phyloP scores from a whole-genome alignment of 1,140 invertebrate species.

The Drosophila sturtevanti region DNA sequence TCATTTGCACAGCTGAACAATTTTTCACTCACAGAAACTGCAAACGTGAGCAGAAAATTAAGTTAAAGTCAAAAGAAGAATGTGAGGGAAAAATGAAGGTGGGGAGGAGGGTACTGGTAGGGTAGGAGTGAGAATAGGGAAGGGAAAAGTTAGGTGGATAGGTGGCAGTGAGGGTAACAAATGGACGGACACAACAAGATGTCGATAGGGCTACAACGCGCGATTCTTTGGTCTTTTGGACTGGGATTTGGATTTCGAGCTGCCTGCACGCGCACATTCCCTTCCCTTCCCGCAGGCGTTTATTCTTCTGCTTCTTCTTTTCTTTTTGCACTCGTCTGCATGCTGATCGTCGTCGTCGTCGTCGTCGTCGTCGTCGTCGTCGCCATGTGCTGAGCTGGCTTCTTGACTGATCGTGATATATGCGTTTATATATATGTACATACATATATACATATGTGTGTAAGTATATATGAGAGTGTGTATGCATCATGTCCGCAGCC shows the following conservation, averaged over 20 bases:
- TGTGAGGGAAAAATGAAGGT: too few species aligned
- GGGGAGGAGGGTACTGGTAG: too few species aligned
- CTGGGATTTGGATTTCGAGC: conserved; percentile 69
- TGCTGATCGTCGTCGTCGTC: conserved; percentile 48
- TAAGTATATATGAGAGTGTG: not conserved
- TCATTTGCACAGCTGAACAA: conserved; percentile 74
- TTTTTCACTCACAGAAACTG: conserved; percentile 73
- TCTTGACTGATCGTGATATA: conserved; percentile 75
- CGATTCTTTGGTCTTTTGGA: conserved; percentile 33
- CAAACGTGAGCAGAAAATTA: conserved; percentile 81
- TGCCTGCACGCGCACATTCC: conserved; percentile 65
- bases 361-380: conserved; percentile 40
- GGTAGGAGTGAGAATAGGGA: too few species aligned
- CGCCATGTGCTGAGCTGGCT: conserved; percentile 73
- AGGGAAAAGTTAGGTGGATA: too few species aligned
- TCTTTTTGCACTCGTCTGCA: conserved; percentile 59
- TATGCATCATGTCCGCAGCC: conserved; percentile 12
- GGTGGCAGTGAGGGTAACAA: not conserved
- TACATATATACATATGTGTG: not conserved
- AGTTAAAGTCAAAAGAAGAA: conserved; percentile 51
- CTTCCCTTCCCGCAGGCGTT: conserved; percentile 55
- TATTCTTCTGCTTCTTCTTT: conserved; percentile 30
- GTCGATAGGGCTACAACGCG: conserved; percentile 23
- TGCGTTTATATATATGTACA: conserved; percentile 36
- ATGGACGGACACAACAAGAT: conserved; percentile 5